Evolutionary conservation across 2,113 vertebrate species (phyloP).

Genomic region (Epinephelus moara): DNA sequence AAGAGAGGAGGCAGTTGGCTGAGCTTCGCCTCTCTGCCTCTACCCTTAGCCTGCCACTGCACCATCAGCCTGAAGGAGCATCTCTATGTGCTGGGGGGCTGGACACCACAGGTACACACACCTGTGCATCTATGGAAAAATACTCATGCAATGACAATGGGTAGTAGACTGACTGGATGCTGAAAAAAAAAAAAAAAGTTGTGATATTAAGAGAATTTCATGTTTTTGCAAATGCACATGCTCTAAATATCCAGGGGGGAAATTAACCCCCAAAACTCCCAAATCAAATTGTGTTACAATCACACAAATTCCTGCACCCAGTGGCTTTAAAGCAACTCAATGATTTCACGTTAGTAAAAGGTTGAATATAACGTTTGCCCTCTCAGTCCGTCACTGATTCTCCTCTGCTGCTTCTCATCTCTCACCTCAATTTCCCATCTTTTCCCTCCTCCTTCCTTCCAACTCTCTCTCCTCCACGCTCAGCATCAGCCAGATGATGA

Average conservation of each 20-base stretch:
- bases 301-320: neutral
- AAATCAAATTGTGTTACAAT: neutral
- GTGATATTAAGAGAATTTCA: no score
- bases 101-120: conserved; percentile 92
- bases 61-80: conserved; percentile 85
- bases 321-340: neutral
- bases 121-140: neutral
- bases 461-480: neutral
- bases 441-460: neutral
- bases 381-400: neutral
- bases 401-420: neutral
- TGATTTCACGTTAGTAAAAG: neutral
- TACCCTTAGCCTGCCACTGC: conserved; percentile 88
- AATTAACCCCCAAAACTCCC: no score
- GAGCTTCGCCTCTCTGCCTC: conserved; percentile 86
- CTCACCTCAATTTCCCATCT: neutral
- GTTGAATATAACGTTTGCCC: neutral
- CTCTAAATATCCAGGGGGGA: no score
- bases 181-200: no score
- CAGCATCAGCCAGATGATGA: conserved; percentile 93
- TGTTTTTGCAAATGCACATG: no score
- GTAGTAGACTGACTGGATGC: no score
- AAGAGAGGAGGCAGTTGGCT: conserved; percentile 88
- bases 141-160: no score
- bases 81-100: conserved; percentile 92